Conservation (phyloP, 1,140 invertebrate species). For the Lithobius niger region DNA sequence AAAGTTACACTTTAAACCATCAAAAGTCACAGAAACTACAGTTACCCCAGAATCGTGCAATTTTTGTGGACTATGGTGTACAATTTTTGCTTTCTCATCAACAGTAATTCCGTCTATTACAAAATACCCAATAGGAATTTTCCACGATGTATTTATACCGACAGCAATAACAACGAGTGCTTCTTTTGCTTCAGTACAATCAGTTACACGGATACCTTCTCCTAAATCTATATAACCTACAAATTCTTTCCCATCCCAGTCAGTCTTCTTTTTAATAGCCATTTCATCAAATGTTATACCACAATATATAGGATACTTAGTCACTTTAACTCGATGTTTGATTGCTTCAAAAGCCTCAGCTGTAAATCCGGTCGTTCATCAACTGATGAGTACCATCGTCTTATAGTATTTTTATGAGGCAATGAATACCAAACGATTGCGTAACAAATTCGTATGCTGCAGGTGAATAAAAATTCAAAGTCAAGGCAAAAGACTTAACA, state of each 20-base stretch:
- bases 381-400: background rate
- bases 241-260: background rate
- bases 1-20: background rate
- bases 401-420: background rate
- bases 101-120: slow-evolving; percentile 4
- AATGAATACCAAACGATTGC: background rate
- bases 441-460: background rate
- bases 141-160: slow-evolving; percentile 8
- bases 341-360: background rate
- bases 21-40: background rate
- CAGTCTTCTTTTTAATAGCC: background rate
- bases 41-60: background rate
- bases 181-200: slow-evolving; percentile 2
- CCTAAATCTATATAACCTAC: background rate
- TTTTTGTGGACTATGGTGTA: background rate
- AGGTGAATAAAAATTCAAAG: background rate
- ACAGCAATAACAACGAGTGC: slow-evolving; percentile 8
- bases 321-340: background rate
- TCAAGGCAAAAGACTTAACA: background rate
- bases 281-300: background rate
- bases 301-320: background rate
- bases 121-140: slow-evolving; percentile 11
- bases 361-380: background rate
- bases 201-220: background rate
- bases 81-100: background rate